Conservation (phyloP, 2,888 invertebrate species). For the Acleris emargana region DNA sequence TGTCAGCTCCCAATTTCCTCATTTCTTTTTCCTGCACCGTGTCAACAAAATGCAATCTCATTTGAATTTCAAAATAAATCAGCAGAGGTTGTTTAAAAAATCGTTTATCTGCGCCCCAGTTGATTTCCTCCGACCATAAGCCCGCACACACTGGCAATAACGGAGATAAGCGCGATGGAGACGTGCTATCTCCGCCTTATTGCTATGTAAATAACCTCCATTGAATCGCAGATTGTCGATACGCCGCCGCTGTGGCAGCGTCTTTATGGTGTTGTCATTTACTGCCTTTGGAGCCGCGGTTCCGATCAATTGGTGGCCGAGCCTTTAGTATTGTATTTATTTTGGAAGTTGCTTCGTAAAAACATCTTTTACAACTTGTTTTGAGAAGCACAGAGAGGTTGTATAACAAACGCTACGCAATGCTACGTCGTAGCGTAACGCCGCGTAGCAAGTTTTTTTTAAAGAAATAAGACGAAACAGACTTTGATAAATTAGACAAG, state of each 20-base stretch:
- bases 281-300: constrained; percentile 40
- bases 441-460: constrained; percentile 4
- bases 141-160: constrained; percentile 75
- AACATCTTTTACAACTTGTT: background rate
- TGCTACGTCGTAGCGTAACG: constrained; percentile 21
- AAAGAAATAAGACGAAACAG: background rate
- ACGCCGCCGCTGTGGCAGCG: constrained; percentile 75
- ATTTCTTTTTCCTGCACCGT: constrained; percentile 46
- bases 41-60: constrained; percentile 44
- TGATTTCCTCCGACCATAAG: constrained; percentile 75
- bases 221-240: constrained; percentile 74
- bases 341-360: background rate
- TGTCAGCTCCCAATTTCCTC: background rate
- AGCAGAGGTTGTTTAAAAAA: constrained; percentile 65
- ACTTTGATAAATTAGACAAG: background rate
- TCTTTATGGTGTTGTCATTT: constrained; percentile 66
- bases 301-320: constrained; percentile 17
- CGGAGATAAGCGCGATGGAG: constrained; percentile 68
- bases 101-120: constrained; percentile 67
- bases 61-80: constrained; percentile 63
- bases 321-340: background rate
- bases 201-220: constrained; percentile 81
- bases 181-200: constrained; percentile 72
- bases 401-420: constrained; percentile 8
- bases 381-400: background rate